These are phyloP conservation scores for Paramormyrops kingsleyae DNA, from an alignment of 2,113 vertebrate species.

Conservation along the genomic window DNA sequence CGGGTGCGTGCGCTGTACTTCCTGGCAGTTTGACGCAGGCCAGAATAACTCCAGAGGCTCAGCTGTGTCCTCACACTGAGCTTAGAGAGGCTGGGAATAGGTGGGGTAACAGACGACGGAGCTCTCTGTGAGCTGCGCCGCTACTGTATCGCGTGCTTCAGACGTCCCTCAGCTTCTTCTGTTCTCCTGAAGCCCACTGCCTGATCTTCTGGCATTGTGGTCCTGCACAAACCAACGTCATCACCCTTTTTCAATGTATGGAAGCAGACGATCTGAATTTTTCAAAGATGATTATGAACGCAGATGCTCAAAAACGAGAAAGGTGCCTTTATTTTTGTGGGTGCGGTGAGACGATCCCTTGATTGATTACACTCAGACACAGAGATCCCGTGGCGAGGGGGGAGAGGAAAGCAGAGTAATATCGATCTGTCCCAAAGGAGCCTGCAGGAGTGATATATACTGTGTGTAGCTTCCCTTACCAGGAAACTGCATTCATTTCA, in stretches of 20 bases:
- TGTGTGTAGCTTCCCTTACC: not conserved
- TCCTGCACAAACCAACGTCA: not conserved
- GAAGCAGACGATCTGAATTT: not conserved
- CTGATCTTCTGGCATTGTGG: not conserved
- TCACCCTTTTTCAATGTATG: not conserved
- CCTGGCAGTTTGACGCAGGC: not conserved
- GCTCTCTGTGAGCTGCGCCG: not conserved
- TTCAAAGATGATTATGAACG: not conserved
- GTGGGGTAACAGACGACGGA: not conserved
- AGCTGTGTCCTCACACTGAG: not conserved
- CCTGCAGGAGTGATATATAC: slow-evolving; percentile 3
- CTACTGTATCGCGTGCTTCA: not conserved
- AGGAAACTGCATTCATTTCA: slow-evolving; percentile 3
- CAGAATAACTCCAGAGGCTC: not conserved
- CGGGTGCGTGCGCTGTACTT: not conserved
- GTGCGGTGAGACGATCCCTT: not conserved
- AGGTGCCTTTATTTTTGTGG: not conserved
- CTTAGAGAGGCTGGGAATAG: not conserved
- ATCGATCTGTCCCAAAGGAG: not conserved
- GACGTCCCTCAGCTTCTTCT: not conserved
- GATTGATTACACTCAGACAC: not conserved
- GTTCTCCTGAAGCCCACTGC: not conserved
- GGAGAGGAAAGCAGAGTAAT: not conserved
- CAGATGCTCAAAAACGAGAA: not conserved
- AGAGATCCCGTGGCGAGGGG: not conserved